Conservation (phyloP, 2,113 vertebrate genomes). For the Maccullochella peelii region DNA sequence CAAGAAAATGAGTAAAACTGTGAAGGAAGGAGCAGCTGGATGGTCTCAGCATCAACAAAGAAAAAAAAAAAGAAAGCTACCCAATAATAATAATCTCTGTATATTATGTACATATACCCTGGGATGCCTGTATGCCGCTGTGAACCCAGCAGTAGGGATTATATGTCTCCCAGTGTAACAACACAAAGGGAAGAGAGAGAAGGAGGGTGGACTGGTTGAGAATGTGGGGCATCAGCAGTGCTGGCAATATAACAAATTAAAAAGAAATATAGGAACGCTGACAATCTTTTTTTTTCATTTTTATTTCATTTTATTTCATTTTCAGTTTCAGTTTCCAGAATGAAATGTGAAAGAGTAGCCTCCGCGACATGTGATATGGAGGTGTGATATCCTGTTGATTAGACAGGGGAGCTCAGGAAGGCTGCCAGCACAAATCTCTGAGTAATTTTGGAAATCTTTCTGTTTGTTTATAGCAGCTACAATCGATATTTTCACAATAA, state of each 20-base stretch:
- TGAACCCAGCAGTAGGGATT: conserved; percentile 53
- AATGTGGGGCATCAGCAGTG: conserved; percentile 18
- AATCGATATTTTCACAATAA: background rate
- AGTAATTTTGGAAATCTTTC: background rate
- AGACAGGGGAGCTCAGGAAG: background rate
- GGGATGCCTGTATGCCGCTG: conserved; percentile 47
- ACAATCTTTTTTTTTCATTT: background rate
- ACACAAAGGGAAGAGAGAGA: conserved; percentile 19
- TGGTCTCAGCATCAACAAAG: conserved; percentile 38
- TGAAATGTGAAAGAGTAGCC: conserved; percentile 14
- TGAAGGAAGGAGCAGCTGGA: conserved; percentile 35
- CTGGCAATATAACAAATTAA: conserved; percentile 14
- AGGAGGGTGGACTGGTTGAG: conserved; percentile 22
- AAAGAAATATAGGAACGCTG: conserved; percentile 5
- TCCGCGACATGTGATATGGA: conserved; percentile 19
- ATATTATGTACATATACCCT: conserved; percentile 57
- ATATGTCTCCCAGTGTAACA: conserved; percentile 22
- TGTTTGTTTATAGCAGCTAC: background rate
- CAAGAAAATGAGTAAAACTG: conserved; percentile 11
- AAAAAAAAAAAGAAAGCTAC: conserved; percentile 26
- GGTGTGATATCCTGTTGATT: conserved; percentile 32
- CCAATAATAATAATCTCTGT: conserved; percentile 67
- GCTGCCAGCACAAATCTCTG: conserved; percentile 12
- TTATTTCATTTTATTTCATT: too few relatives aligned
- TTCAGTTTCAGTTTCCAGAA: conserved; percentile 4